Conservation (phyloP, 2,888 invertebrate species). For the Mesopsocus fuscifrons region DNA sequence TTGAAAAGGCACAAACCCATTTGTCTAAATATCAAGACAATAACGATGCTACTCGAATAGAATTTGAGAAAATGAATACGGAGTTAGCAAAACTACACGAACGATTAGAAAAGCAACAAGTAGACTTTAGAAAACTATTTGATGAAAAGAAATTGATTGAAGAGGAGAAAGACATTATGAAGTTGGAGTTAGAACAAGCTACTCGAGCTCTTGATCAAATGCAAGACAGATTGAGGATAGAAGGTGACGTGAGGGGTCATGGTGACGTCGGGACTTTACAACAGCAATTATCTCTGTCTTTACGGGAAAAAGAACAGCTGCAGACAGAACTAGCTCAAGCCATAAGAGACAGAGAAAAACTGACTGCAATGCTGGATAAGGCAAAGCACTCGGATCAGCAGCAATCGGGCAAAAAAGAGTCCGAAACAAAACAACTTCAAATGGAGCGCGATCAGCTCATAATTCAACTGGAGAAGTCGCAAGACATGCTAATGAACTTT, state of each 20-base stretch:
- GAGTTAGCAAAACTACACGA: constrained; percentile 68
- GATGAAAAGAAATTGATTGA: constrained; percentile 46
- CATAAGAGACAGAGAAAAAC: constrained; percentile 54
- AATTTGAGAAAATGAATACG: constrained; percentile 66
- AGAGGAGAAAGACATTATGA: constrained; percentile 50
- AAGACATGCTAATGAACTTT: constrained; percentile 84
- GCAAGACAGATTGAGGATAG: constrained; percentile 26
- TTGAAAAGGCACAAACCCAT: constrained; percentile 70
- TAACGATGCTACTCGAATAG: constrained; percentile 62
- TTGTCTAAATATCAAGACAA: constrained; percentile 67
- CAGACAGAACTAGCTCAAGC: constrained; percentile 55
- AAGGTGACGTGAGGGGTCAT: constrained; percentile 2
- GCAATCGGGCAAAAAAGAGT: constrained; percentile 65
- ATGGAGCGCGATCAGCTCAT: constrained; percentile 75
- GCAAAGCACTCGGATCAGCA: constrained; percentile 67
- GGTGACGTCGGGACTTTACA: constrained; percentile 6
- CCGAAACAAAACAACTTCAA: constrained; percentile 67
- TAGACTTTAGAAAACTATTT: constrained; percentile 28
- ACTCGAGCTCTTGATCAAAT: constrained; percentile 40
- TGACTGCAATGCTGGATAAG: constrained; percentile 56
- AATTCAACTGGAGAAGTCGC: constrained; percentile 76
- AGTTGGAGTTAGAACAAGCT: constrained; percentile 46
- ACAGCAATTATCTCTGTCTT: constrained; percentile 6
- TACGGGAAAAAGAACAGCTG: constrained; percentile 39
- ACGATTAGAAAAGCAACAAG: constrained; percentile 45